Percentiles rank a stretch among this genome's conserved stretches.
phyloP scores from a whole-genome alignment of 23 tunicate genomes.

The Botrylloides violaceus region DNA sequence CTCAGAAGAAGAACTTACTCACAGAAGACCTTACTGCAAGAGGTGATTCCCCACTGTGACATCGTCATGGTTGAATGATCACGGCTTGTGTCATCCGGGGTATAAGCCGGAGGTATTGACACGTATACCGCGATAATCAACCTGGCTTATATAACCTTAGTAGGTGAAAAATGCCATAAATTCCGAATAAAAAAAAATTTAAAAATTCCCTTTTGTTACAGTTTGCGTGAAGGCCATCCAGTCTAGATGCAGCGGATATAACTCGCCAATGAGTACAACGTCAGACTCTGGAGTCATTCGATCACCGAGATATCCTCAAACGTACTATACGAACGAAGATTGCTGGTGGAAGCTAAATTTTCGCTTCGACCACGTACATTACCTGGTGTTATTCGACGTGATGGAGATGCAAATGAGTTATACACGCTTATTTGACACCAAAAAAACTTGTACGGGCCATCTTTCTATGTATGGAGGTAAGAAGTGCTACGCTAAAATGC shows the following conservation, averaged over 20 bases:
- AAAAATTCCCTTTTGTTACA: neutral
- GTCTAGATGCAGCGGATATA: constrained; percentile 2
- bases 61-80: too few relatives aligned
- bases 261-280: constrained; percentile 1
- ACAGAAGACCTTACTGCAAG: too few relatives aligned
- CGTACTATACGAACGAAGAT: neutral
- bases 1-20: too few relatives aligned
- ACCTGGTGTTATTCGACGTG: neutral
- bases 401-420: neutral
- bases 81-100: too few relatives aligned
- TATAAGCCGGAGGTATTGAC: too few relatives aligned
- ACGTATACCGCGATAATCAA: too few relatives aligned
- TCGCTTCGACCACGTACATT: neutral
- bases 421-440: neutral
- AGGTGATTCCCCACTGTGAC: too few relatives aligned
- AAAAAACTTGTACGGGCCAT: constrained; percentile 2
- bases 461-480: neutral
- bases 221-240: neutral
- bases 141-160: too few relatives aligned
- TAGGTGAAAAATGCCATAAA: too few relatives aligned
- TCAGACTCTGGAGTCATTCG: neutral
- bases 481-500: too few relatives aligned
- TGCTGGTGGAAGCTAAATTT: neutral
- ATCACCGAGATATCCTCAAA: constrained; percentile 10
- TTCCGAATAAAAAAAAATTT: too few relatives aligned